A percentile compares a stretch with the other conserved stretches of the same genome.
These are phyloP conservation scores for Silvanus unidentatus DNA, from an alignment of 2,888 invertebrate genomes.

Conservation along the genomic window DNA sequence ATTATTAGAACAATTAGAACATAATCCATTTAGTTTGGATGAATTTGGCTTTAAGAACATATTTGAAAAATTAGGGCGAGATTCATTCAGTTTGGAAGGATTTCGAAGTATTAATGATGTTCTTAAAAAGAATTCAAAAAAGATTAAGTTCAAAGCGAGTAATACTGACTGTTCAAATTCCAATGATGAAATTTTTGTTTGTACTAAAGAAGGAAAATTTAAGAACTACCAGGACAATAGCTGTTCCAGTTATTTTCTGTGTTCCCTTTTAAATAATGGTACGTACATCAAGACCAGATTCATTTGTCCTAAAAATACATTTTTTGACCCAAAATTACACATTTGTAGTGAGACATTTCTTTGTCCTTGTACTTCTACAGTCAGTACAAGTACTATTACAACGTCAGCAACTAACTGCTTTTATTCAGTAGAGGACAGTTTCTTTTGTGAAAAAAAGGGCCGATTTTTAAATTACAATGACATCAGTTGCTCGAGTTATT, in stretches of 20 bases:
- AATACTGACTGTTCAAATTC: conserved; percentile 1
- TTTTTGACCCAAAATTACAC: conserved; percentile 20
- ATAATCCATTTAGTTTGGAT: no score
- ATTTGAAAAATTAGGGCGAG: no score
- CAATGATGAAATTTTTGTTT: conserved; percentile 14
- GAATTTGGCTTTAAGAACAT: no score
- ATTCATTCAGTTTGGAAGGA: no score
- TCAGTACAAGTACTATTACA: no score
- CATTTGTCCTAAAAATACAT: conserved; percentile 29
- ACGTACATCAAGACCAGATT: conserved; percentile 34
- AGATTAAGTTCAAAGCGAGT: no score
- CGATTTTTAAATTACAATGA: conserved; percentile 2
- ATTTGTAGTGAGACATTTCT: conserved; percentile 33
- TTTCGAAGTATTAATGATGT: no score
- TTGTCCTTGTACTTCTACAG: conserved; percentile 30
- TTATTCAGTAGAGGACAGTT: conserved; percentile 13
- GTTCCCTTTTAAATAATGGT: conserved; percentile 21
- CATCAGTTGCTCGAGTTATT: conserved; percentile 2
- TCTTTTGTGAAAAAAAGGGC: conserved; percentile 5
- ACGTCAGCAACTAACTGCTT: conserved; percentile 4
- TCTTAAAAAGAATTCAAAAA: no score
- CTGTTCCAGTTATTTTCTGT: conserved; percentile 9
- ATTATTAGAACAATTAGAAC: no score
- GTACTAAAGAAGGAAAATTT: conserved; percentile 43
- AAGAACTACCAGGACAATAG: conserved; percentile 28